phyloP scores from a whole-genome alignment of 1,140 invertebrate species.

The Elymnias hypermnestra region DNA sequence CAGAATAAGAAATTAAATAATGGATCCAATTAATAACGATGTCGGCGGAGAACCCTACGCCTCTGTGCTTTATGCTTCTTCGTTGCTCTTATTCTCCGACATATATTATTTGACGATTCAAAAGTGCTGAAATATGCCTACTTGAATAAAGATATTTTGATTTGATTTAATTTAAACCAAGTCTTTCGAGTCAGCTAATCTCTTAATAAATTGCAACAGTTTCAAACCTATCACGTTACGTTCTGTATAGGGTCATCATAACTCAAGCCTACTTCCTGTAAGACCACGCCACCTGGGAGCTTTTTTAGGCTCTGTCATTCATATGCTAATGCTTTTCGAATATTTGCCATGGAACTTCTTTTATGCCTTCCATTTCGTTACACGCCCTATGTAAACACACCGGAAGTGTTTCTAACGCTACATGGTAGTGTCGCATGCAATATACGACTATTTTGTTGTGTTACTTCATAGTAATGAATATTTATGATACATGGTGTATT shows the following conservation, averaged over 20 bases:
- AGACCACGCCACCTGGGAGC: constrained; percentile 43
- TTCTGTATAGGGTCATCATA: background rate
- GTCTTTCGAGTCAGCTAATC: background rate
- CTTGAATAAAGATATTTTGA: no score
- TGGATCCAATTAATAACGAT: no score
- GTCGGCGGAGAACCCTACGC: no score
- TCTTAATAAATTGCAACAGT: background rate
- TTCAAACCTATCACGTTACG: background rate
- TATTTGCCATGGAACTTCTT: constrained; percentile 43
- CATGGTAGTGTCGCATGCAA: constrained; percentile 28
- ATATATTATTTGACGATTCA: no score
- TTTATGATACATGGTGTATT: no score
- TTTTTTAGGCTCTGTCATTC: constrained; percentile 56
- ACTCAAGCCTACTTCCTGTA: constrained; percentile 52
- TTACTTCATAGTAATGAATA: constrained; percentile 5
- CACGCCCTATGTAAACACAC: constrained; percentile 25
- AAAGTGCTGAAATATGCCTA: no score
- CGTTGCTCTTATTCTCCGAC: no score
- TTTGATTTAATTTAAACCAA: no score
- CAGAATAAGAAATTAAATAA: no score
- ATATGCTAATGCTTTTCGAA: constrained; percentile 56
- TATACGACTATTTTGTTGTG: constrained; percentile 25
- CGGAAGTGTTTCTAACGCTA: constrained; percentile 41
- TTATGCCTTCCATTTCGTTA: constrained; percentile 29
- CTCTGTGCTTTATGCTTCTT: no score